Evolutionary conservation across 2,113 vertebrate genomes (phyloP), one percentile per base, ranked within the genome.

Genomic region (Peromyscus californicus): DNA sequence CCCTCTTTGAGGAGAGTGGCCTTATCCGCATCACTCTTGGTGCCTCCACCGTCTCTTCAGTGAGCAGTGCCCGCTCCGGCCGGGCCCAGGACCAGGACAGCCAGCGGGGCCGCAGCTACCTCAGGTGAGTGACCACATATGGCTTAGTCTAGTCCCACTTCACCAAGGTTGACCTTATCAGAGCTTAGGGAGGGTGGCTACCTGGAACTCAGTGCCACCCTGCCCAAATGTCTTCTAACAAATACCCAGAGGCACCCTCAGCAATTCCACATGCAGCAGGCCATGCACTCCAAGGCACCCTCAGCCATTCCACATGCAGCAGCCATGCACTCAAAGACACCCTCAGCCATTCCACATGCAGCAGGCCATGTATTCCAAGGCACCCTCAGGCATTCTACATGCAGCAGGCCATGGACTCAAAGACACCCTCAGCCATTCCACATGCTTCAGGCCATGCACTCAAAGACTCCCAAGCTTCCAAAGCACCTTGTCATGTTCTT

Each of bases 1-100:
- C 99, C 0, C 98, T 99, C 91, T 99, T 99, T 96, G 99, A 99
- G 98, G 99, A 99, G 99, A 99, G 99, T 0, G 99, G 99, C 69
- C 99, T 99, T 67, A 99, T 99, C 97, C 99, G 99, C 86, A 99
- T 99, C 98, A 99, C 99, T 21, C 98, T 99, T 89, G 99, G 99
- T 5, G 99, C 99, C 78, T 99, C 99, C 97, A 99, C 99, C 0
- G 98, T 99, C 97, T 99, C 99, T 1, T 99, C 99, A 0, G 99
- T 99, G 98, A 99, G 99, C 99, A 99, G 99, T 0, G 99, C 99
- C 91, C 99, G 99, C 98, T 99, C 99, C 0, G 99, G 98, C 92
- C 98, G 98, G 93, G 98, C 98, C 80, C 98, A 99, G 97, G 99
- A 99, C 98, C 98, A 99, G 94, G 99, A 98, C 98, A 99, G 99